Evolutionary conservation across 2,113 vertebrate species (phyloP).

Genomic region (Myrmecobius fasciatus): DNA sequence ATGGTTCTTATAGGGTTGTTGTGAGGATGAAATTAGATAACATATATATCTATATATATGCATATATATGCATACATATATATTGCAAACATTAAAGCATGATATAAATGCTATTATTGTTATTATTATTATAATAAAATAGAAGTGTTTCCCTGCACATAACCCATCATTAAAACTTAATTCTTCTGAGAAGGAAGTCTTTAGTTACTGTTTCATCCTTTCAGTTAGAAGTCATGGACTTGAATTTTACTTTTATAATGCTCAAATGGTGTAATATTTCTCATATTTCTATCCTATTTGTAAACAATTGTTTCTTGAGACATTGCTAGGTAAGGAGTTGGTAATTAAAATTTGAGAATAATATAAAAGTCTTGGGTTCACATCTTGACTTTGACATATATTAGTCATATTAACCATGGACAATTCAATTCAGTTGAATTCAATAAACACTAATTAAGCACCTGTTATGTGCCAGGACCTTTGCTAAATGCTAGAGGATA

Average conservation of each 20-base stretch:
- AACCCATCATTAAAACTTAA: neutral
- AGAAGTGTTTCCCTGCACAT: neutral
- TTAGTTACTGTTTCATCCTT: slow-evolving; percentile 1
- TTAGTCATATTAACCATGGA: neutral
- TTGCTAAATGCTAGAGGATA: too few relatives aligned
- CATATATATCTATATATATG: neutral
- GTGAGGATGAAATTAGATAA: neutral
- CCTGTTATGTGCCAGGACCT: neutral
- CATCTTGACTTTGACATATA: neutral
- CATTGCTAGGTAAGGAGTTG: neutral
- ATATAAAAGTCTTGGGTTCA: neutral
- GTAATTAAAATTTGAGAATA: neutral
- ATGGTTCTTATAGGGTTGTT: neutral
- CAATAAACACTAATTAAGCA: neutral
- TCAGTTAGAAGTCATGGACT: slow-evolving; percentile 13
- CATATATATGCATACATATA: too few relatives aligned
- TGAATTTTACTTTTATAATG: neutral
- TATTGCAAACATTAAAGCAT: neutral
- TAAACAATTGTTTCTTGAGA: slow-evolving; percentile 13
- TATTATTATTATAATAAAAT: neutral
- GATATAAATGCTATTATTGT: neutral
- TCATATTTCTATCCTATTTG: slow-evolving; percentile 33
- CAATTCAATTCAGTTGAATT: neutral
- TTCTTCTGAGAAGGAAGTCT: neutral
- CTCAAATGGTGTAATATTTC: slow-evolving; percentile 1